Evolutionary conservation across 2,797 vertebrate species (phyloP).

Genomic region (Enteromius argenteus): DNA sequence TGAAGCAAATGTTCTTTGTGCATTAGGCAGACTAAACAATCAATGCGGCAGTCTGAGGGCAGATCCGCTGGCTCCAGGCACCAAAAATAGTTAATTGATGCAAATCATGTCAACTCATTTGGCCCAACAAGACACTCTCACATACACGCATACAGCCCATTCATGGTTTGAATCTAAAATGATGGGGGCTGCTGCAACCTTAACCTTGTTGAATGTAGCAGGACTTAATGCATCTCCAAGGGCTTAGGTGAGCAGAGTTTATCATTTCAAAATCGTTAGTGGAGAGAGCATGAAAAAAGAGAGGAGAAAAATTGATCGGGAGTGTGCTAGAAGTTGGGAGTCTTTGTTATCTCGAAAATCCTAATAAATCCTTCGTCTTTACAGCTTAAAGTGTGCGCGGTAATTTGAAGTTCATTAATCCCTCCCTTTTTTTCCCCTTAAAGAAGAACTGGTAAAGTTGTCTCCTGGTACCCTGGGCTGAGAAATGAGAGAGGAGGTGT

Average conservation of each 20-base stretch:
- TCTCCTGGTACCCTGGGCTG: conserved; percentile 88
- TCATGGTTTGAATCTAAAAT: conserved; percentile 72
- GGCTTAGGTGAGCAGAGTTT: conserved; percentile 88
- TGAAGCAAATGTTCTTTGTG: conserved; percentile 77
- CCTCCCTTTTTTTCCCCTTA: conserved; percentile 84
- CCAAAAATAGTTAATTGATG: conserved; percentile 82
- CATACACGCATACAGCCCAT: conserved; percentile 57
- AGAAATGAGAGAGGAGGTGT: conserved; percentile 87
- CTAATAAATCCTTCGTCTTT: conserved; percentile 99
- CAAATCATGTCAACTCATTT: conserved; percentile 74
- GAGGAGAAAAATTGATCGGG: conserved; percentile 91
- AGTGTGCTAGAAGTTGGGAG: conserved; percentile 97
- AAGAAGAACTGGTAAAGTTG: conserved; percentile 93
- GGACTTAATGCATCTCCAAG: conserved; percentile 87
- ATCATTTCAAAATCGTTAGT: conserved; percentile 96
- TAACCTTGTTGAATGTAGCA: conserved; percentile 84
- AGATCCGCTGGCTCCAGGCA: conserved; percentile 80
- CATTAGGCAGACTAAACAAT: conserved; percentile 78
- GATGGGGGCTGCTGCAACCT: conserved; percentile 84
- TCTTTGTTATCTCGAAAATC: conserved; percentile 99
- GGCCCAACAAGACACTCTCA: conserved; percentile 47
- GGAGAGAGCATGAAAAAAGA: conserved; percentile 63
- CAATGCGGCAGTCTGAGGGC: conserved; percentile 72
- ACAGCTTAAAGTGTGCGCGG: conserved; percentile 95
- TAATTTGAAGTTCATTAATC: conserved; percentile 99